Conservation (phyloP, 2,797 vertebrate genomes). For the Myotis planiceps region DNA sequence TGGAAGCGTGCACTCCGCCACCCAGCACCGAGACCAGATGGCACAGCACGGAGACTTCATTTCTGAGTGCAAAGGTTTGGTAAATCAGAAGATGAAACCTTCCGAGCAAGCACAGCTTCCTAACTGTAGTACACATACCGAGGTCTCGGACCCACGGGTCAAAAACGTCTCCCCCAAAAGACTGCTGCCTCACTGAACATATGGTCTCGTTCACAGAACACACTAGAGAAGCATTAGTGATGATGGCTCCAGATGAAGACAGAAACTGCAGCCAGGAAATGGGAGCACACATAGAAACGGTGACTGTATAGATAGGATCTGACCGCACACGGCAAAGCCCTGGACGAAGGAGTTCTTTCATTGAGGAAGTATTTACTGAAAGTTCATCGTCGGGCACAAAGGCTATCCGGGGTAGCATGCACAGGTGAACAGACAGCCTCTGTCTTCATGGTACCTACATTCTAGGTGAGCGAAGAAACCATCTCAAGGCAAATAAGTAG, state of each 20-base stretch:
- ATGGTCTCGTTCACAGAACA: not conserved
- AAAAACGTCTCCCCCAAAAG: not conserved
- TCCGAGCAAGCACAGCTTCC: not conserved
- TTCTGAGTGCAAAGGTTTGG: slow-evolving; percentile 17
- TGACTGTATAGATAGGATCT: not conserved
- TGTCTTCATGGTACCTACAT: not conserved
- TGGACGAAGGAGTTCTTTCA: not conserved
- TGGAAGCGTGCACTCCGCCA: not conserved
- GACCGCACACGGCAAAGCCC: not conserved
- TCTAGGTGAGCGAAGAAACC: not conserved
- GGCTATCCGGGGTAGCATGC: not conserved
- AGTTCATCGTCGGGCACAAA: not conserved
- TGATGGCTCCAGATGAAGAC: not conserved
- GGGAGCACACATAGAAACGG: not conserved
- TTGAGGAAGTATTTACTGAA: not conserved
- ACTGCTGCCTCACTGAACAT: not conserved
- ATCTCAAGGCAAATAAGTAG: not conserved
- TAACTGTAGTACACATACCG: not conserved
- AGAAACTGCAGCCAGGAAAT: not conserved
- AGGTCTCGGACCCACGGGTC: not conserved
- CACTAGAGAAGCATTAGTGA: not conserved
- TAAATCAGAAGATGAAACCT: slow-evolving; percentile 51
- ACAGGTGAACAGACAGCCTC: not conserved
- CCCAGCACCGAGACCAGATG: not conserved
- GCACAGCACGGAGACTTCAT: not conserved